Conservation (phyloP, 2,113 vertebrate species). For the Ariopsis seemanni region DNA sequence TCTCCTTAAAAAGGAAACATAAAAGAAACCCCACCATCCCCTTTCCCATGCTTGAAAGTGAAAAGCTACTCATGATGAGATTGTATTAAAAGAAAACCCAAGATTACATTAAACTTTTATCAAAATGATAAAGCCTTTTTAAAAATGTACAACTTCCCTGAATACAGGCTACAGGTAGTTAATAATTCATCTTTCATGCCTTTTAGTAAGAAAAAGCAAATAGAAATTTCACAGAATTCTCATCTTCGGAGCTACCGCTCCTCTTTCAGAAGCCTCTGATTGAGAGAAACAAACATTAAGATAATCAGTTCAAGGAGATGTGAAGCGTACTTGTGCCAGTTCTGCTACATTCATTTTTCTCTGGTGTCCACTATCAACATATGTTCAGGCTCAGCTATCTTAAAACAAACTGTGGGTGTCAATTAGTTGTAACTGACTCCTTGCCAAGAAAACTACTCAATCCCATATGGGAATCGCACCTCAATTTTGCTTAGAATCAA, state of each 20-base stretch:
- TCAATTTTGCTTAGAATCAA: constrained; percentile 32
- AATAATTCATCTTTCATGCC: not conserved
- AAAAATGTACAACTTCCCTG: not conserved
- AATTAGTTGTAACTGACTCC: constrained; percentile 48
- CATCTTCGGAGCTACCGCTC: not conserved
- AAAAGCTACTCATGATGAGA: not conserved
- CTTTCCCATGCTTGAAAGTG: not conserved
- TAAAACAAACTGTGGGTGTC: constrained; percentile 40
- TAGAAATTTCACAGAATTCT: not conserved
- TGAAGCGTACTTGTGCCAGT: not conserved
- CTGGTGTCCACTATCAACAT: constrained; percentile 39
- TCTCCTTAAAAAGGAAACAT: not conserved
- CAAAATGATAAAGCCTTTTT: not conserved
- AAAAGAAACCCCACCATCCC: not conserved
- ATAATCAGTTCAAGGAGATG: not conserved
- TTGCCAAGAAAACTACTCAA: constrained; percentile 28
- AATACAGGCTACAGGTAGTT: not conserved
- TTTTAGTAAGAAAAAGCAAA: not conserved
- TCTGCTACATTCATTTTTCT: constrained; percentile 35
- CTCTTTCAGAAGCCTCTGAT: not conserved
- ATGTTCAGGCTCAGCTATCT: constrained; percentile 35
- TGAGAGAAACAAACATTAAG: not conserved
- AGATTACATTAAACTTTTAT: not conserved
- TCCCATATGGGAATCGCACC: constrained; percentile 38
- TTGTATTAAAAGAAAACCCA: not conserved